Conservation (phyloP, 2,797 vertebrate species). For the Lophotriccus pileatus region DNA sequence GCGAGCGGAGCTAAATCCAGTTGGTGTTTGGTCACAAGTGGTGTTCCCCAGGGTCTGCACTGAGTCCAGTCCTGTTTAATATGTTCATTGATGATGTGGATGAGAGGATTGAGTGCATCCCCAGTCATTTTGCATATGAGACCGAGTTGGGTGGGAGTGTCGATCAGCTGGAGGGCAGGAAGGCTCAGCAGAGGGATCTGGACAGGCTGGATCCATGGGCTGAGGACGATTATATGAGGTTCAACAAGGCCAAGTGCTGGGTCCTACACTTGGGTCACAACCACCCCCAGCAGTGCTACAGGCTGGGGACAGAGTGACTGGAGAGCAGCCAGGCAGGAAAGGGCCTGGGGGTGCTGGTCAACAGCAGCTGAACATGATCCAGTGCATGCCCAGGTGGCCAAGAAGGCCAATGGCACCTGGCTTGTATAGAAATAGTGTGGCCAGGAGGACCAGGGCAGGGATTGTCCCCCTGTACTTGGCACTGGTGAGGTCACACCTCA, state of each 20-base stretch:
- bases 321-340: not conserved
- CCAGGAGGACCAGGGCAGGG: not conserved
- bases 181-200: not conserved
- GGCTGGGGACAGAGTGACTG: not conserved
- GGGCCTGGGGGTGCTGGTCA: not conserved
- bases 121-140: not conserved
- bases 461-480: not conserved
- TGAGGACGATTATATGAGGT: not conserved
- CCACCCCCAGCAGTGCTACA: no score
- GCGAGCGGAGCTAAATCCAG: not conserved
- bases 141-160: accelerated
- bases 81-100: accelerated
- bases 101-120: not conserved
- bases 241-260: not conserved
- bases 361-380: not conserved
- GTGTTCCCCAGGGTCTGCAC: accelerated
- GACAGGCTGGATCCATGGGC: not conserved
- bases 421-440: not conserved
- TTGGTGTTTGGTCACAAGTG: not conserved
- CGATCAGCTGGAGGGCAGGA: not conserved
- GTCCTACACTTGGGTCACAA: not conserved
- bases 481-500: not conserved
- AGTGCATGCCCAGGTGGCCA: not conserved
- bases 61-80: not conserved
- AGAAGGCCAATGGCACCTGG: not conserved